phyloP scores from a whole-genome alignment of 2,113 vertebrate species.

The Rhinopomastus cyanomelas region DNA sequence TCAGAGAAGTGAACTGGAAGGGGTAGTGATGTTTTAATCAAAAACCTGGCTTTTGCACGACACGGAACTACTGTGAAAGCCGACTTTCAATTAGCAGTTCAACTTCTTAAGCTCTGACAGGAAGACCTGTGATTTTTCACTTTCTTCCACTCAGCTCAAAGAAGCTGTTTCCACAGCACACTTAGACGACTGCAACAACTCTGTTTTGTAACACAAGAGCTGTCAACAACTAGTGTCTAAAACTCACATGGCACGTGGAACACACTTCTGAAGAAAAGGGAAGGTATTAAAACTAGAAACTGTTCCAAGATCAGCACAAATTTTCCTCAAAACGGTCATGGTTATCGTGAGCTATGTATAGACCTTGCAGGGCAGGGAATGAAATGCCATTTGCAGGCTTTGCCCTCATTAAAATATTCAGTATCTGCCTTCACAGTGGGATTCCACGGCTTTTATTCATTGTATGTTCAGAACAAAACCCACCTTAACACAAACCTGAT shows the following conservation, averaged over 20 bases:
- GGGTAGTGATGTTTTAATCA: neutral
- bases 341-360: neutral
- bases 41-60: neutral
- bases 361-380: neutral
- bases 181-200: neutral
- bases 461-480: neutral
- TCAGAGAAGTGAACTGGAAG: neutral
- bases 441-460: neutral
- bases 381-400: neutral
- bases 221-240: neutral
- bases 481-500: neutral
- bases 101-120: neutral
- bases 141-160: neutral
- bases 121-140: neutral
- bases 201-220: neutral
- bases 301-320: neutral
- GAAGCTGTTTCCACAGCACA: neutral
- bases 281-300: constrained; percentile 1
- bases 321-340: neutral
- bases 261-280: neutral
- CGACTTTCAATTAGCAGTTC: neutral
- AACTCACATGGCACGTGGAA: neutral
- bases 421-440: neutral
- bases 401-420: neutral
- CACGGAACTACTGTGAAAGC: neutral